Evolutionary conservation across 2,113 vertebrate genomes (phyloP).

Genomic region (Atherinomorus stipes): DNA sequence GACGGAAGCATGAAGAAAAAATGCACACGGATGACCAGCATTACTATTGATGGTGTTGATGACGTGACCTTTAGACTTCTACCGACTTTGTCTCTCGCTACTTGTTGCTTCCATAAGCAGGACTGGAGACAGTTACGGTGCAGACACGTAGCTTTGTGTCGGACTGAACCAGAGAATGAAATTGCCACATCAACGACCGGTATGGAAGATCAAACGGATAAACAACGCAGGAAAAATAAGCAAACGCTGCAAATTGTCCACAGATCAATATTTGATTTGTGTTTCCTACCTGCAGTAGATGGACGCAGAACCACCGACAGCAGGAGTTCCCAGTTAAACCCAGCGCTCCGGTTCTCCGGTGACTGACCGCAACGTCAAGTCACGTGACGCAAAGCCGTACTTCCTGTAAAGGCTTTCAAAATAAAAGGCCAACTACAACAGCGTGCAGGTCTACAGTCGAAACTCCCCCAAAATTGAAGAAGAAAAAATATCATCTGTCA

Average conservation of each 20-base stretch:
- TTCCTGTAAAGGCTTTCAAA: no score
- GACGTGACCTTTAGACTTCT: not conserved
- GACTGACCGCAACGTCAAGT: slow-evolving; percentile 15
- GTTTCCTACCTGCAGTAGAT: slow-evolving; percentile 39
- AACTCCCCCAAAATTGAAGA: no score
- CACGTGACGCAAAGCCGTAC: no score
- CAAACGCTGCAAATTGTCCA: accelerated
- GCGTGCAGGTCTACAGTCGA: no score
- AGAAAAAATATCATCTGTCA: no score
- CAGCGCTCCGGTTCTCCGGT: slow-evolving; percentile 42
- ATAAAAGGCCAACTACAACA: no score
- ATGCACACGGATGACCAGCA: not conserved
- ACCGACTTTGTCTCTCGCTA: slow-evolving; percentile 15
- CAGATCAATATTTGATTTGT: accelerated
- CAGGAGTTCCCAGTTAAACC: slow-evolving; percentile 47
- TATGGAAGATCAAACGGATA: not conserved
- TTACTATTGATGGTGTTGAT: no score
- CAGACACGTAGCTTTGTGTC: slow-evolving; percentile 24
- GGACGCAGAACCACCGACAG: slow-evolving; percentile 4
- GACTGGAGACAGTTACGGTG: not conserved
- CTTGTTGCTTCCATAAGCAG: slow-evolving; percentile 38
- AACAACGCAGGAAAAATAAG: not conserved
- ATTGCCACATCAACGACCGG: slow-evolving; percentile 24
- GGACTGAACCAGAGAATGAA: not conserved
- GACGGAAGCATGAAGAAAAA: not conserved